Conservation (phyloP, 2,113 vertebrate genomes). For the Myrmecobius fasciatus region DNA sequence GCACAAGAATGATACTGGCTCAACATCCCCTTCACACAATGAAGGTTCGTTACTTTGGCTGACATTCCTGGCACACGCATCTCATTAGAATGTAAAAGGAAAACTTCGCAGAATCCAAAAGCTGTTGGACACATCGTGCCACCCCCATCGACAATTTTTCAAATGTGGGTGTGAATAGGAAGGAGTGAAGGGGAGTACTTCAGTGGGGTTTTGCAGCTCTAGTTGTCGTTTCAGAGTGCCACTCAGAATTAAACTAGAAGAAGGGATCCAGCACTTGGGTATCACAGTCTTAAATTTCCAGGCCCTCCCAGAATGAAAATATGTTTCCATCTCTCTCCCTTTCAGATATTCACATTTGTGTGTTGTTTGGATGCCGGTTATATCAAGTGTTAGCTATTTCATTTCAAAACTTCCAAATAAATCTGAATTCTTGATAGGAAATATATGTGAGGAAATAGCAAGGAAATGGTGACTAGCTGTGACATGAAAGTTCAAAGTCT, state of each 20-base stretch:
- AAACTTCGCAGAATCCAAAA: conserved; percentile 56
- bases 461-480: background rate
- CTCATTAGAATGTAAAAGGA: conserved; percentile 60
- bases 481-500: background rate
- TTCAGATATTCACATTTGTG: conserved; percentile 3
- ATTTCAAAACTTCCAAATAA: conserved; percentile 41
- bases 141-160: conserved; percentile 52
- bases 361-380: background rate
- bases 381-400: conserved; percentile 25
- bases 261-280: background rate
- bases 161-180: conserved; percentile 37
- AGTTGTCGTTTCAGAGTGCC: conserved; percentile 55
- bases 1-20: conserved; percentile 26
- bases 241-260: background rate
- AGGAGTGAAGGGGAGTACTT: conserved; percentile 59
- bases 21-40: conserved; percentile 30
- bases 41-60: conserved; percentile 53
- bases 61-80: conserved; percentile 55
- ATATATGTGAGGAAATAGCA: conserved; percentile 19
- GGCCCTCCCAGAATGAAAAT: background rate
- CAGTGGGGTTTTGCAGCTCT: background rate
- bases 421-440: conserved; percentile 29
- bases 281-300: conserved; percentile 6
- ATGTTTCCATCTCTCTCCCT: background rate
- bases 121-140: conserved; percentile 54